Conservation (phyloP, 2,888 invertebrate genomes). For the Acleris cristana region DNA sequence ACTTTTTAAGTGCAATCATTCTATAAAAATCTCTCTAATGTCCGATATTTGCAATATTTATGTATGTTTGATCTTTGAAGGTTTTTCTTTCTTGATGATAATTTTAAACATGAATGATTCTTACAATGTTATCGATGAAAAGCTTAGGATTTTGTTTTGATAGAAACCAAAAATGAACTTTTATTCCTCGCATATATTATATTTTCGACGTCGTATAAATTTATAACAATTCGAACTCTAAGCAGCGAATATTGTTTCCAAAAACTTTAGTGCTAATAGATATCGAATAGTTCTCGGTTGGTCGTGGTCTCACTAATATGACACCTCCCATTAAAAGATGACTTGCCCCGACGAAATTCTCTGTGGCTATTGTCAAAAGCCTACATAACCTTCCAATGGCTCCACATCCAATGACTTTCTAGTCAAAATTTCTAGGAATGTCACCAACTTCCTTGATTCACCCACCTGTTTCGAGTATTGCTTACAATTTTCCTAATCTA, state of each 20-base stretch:
- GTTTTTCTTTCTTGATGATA: background rate
- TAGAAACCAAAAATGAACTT: too few species aligned
- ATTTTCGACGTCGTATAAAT: slow-evolving; percentile 17
- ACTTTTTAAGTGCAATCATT: slow-evolving; percentile 20
- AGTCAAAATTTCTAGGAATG: slow-evolving; percentile 6
- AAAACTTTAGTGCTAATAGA: slow-evolving; percentile 22
- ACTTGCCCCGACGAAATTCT: background rate
- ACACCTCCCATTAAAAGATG: too few species aligned
- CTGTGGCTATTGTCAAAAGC: background rate
- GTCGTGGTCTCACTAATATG: too few species aligned
- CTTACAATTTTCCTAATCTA: slow-evolving; percentile 49
- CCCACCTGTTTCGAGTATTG: slow-evolving; percentile 46
- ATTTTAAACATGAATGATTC: background rate
- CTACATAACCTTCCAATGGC: background rate
- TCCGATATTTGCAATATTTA: slow-evolving; percentile 9
- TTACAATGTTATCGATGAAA: too few species aligned
- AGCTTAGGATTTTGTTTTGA: too few species aligned
- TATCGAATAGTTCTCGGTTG: slow-evolving; percentile 1
- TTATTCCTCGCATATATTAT: too few species aligned
- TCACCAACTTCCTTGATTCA: slow-evolving; percentile 28
- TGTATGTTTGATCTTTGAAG: background rate
- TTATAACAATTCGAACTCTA: slow-evolving; percentile 28
- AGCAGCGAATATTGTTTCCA: slow-evolving; percentile 30
- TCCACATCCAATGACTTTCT: background rate
- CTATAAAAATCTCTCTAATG: slow-evolving; percentile 7